phyloP scores from a whole-genome alignment of 2,888 invertebrate species.

The Troilus luridus region DNA sequence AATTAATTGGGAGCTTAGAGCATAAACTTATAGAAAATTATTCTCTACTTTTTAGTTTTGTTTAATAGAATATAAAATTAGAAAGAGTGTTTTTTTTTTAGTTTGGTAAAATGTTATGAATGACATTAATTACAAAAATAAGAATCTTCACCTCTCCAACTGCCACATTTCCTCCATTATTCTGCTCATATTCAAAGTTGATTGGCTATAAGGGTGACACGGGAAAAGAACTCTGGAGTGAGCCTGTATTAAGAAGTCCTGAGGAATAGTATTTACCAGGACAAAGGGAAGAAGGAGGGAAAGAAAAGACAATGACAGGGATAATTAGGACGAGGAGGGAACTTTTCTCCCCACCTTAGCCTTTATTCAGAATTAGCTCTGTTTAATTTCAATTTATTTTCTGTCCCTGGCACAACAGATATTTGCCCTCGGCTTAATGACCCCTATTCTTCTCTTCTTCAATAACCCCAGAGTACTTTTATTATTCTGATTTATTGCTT shows the following conservation, averaged over 20 bases:
- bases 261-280: not conserved
- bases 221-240: not conserved
- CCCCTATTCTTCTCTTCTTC: slow-evolving; percentile 31
- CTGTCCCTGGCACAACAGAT: slow-evolving; percentile 24
- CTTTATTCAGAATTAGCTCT: slow-evolving; percentile 44
- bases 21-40: too few species aligned
- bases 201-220: not conserved
- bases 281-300: slow-evolving; percentile 29
- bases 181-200: not conserved
- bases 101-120: too few species aligned
- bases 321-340: slow-evolving; percentile 13
- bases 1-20: too few species aligned
- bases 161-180: not conserved
- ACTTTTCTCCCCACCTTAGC: slow-evolving; percentile 9
- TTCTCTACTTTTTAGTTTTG: too few species aligned
- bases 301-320: slow-evolving; percentile 29
- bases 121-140: too few species aligned
- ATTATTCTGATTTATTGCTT: slow-evolving; percentile 33
- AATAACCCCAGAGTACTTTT: slow-evolving; percentile 3
- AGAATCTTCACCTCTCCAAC: not conserved
- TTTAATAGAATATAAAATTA: too few species aligned
- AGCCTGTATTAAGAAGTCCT: slow-evolving; percentile 5
- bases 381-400: slow-evolving; percentile 49
- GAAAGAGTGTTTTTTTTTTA: too few species aligned
- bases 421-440: slow-evolving; percentile 23